These are phyloP conservation scores for Peromyscus maniculatus DNA, from an alignment of 2,113 vertebrate genomes.

Conservation along the genomic window DNA sequence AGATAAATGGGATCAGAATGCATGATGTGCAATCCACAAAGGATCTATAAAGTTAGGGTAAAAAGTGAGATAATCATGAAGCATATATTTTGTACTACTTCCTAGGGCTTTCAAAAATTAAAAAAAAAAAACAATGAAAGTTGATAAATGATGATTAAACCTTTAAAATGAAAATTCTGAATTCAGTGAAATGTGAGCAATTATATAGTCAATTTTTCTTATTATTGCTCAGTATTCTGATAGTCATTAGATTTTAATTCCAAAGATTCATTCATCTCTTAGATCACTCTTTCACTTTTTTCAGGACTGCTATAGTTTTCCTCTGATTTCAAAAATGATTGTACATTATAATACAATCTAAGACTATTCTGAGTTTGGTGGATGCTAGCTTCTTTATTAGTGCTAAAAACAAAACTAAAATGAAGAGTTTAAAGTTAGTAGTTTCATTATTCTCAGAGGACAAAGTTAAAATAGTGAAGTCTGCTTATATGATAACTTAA, in stretches of 20 bases:
- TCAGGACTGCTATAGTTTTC: conserved; percentile 18
- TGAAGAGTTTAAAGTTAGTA: conserved; percentile 42
- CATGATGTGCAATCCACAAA: too few relatives aligned
- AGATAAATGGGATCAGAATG: too few relatives aligned
- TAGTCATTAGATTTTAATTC: neutral
- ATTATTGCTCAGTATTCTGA: neutral
- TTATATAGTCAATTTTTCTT: neutral
- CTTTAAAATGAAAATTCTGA: conserved; percentile 14
- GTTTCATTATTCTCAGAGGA: conserved; percentile 3
- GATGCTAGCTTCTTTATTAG: neutral
- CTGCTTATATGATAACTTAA: neutral
- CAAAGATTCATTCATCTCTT: neutral
- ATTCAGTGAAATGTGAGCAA: neutral
- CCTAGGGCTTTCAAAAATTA: too few relatives aligned
- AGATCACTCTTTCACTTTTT: conserved; percentile 1
- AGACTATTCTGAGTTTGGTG: conserved; percentile 9
- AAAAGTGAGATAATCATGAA: too few relatives aligned
- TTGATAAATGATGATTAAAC: neutral
- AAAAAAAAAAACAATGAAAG: neutral
- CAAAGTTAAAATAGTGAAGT: neutral
- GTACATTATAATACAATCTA: neutral
- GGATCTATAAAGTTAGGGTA: too few relatives aligned
- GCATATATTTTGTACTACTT: too few relatives aligned
- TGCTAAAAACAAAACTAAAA: neutral
- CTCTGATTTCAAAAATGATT: conserved; percentile 32